Base-by-base conservation (phyloP, 2,888 invertebrate genomes). In the Noctua fimbriata region DNA sequence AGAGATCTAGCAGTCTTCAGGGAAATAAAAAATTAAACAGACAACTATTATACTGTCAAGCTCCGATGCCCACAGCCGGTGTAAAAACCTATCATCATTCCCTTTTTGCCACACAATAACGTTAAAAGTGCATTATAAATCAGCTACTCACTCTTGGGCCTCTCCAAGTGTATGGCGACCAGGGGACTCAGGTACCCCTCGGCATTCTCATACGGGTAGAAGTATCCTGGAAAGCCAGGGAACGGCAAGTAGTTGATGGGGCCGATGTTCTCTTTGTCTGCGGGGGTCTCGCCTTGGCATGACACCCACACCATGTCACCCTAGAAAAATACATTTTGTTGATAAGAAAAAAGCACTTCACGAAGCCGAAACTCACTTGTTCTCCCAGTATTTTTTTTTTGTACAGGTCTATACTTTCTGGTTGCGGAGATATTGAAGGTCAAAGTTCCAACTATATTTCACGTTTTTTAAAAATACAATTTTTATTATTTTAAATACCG, bases 201-300 rank as follows among this genome's bases (percentile, higher is more conserved):
- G 0, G 98, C 98, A 92, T 99, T 99, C 91, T 98, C 97, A 93
- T 98, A 99, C 0, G 99, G 99, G 96, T 98, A 99, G 96, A 98
- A 99, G 92, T 98, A 99, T 0, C 98, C 98, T 0, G 99, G 98
- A 93, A 99, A 99, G 76, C 99, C 99, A 79, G 97, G 97, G 88
- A 97, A 97, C 0, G 99, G 99, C 83, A 98, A 97, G 96, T 99
- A 99, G 41, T 97, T 95, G 73, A 99, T 96, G 0, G 98, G 98
- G 0, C 99, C 99, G 85, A 99, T 97, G 95, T 99, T 98, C 95
- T 99, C 99, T 89, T 98, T 97, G 96, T 99, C 99, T 0, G 98
- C 98, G 0, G 99, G 98, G 90, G 98, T 99, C 97, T 99, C 99
- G 76, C 99, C 99, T 90, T 98, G 98, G 93, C 99, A 99, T 16